Conservation (phyloP, 2,113 vertebrate genomes). For the Rhea pennata region DNA sequence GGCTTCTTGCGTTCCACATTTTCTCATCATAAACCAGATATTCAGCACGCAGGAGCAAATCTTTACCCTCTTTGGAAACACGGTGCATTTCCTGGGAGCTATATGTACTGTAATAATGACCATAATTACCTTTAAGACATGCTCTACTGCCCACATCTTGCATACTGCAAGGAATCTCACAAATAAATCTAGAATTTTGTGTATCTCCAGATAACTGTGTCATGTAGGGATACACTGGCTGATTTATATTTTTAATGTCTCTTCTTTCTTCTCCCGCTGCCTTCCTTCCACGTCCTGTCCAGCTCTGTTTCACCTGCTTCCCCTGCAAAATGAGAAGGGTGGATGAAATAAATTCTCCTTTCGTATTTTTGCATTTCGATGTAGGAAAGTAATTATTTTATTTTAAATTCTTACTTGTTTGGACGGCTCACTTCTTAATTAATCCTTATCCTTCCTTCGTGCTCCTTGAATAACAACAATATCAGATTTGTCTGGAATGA, state of each 20-base stretch:
- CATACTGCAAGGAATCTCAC: neutral
- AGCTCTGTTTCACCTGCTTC: neutral
- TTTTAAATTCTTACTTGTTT: slow-evolving; percentile 29
- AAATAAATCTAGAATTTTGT: neutral
- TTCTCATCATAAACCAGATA: neutral
- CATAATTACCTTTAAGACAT: neutral
- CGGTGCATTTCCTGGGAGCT: neutral
- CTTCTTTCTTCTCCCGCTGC: neutral
- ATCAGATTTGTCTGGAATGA: slow-evolving; percentile 62
- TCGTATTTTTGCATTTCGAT: neutral
- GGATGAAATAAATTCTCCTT: slow-evolving; percentile 17
- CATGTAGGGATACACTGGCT: neutral
- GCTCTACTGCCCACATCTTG: neutral
- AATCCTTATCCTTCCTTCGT: slow-evolving; percentile 58
- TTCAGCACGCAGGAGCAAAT: neutral
- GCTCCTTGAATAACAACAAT: slow-evolving; percentile 38
- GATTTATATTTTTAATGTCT: neutral
- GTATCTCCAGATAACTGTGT: neutral
- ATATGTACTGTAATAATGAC: neutral
- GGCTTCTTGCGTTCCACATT: neutral
- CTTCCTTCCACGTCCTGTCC: neutral
- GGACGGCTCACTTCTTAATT: slow-evolving; percentile 13
- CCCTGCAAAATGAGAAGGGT: neutral
- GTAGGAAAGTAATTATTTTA: slow-evolving; percentile 34
- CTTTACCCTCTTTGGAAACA: neutral